Percentiles rank a stretch among this genome's conserved stretches.
Evolutionary conservation across 2,113 vertebrate species (phyloP).

Genomic region (Psephotus haematonotus): DNA sequence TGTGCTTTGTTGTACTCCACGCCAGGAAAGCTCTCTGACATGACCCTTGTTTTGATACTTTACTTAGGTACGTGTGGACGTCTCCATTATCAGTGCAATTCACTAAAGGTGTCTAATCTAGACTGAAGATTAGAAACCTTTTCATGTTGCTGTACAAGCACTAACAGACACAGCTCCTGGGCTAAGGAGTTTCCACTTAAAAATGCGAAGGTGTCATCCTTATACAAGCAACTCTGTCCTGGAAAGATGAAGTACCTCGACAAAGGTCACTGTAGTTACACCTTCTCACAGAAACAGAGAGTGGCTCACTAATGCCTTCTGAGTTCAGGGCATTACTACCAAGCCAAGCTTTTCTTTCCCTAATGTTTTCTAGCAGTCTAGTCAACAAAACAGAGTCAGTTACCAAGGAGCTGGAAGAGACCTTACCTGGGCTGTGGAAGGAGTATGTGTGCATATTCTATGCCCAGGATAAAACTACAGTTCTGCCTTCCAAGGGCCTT

Average conservation of each 20-base stretch:
- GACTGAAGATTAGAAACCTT: neutral
- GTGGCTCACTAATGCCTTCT: neutral
- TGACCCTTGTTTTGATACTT: neutral
- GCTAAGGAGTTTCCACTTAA: neutral
- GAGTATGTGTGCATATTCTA: neutral
- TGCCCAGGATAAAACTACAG: neutral
- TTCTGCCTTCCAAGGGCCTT: neutral
- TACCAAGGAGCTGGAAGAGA: neutral
- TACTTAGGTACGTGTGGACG: neutral
- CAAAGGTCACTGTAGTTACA: neutral
- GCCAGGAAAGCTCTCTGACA: neutral
- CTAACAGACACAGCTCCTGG: neutral
- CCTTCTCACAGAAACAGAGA: neutral
- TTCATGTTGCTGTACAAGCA: neutral
- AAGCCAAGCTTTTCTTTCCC: neutral
- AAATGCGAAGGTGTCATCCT: neutral
- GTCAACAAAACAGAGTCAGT: conserved; percentile 20
- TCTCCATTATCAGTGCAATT: neutral
- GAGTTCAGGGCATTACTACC: neutral
- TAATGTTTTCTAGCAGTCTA: neutral
- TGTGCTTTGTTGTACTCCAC: neutral
- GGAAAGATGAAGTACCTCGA: neutral
- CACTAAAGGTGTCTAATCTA: neutral
- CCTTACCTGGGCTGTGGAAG: neutral
- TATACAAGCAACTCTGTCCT: neutral